Evolutionary conservation across 1,140 invertebrate genomes (phyloP).

Genomic region (Hyles vespertilio): DNA sequence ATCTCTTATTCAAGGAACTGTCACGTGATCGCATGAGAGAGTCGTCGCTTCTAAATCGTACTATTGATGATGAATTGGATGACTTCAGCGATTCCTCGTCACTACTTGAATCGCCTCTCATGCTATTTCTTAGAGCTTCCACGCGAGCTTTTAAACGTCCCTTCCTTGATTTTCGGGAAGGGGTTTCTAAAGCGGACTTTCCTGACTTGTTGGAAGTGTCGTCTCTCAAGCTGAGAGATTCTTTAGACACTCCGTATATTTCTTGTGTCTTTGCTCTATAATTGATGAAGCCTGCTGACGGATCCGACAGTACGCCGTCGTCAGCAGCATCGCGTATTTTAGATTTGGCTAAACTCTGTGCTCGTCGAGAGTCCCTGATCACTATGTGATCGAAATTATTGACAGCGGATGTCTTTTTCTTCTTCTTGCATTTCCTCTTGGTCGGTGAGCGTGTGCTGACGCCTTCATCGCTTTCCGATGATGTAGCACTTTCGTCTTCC

Average conservation of each 20-base stretch:
- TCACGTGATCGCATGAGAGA: constrained; percentile 77
- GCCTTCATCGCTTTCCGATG: constrained; percentile 79
- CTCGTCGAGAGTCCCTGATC: constrained; percentile 59
- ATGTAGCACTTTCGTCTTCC: constrained; percentile 76
- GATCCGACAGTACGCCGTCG: constrained; percentile 75
- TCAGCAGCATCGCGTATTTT: constrained; percentile 62
- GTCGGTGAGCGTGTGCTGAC: constrained; percentile 70
- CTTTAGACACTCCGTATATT: constrained; percentile 47
- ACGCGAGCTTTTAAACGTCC: constrained; percentile 79
- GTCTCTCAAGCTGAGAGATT: constrained; percentile 59
- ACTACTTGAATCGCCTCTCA: constrained; percentile 81
- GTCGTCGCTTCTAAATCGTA: constrained; percentile 81
- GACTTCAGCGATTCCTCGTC: constrained; percentile 83
- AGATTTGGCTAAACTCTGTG: constrained; percentile 68
- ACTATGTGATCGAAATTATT: constrained; percentile 77
- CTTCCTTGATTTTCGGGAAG: constrained; percentile 75
- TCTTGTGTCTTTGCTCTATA: constrained; percentile 64
- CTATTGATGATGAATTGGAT: constrained; percentile 78
- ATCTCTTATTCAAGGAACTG: constrained; percentile 71
- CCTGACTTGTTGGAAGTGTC: constrained; percentile 51
- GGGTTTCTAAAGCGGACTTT: constrained; percentile 73
- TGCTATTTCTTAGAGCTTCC: constrained; percentile 79
- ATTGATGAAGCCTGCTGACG: constrained; percentile 71
- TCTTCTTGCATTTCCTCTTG: constrained; percentile 70
- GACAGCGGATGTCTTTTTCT: constrained; percentile 52